phyloP scores from a whole-genome alignment of 2,797 vertebrate genomes.

The Eidolon dupreanum region DNA sequence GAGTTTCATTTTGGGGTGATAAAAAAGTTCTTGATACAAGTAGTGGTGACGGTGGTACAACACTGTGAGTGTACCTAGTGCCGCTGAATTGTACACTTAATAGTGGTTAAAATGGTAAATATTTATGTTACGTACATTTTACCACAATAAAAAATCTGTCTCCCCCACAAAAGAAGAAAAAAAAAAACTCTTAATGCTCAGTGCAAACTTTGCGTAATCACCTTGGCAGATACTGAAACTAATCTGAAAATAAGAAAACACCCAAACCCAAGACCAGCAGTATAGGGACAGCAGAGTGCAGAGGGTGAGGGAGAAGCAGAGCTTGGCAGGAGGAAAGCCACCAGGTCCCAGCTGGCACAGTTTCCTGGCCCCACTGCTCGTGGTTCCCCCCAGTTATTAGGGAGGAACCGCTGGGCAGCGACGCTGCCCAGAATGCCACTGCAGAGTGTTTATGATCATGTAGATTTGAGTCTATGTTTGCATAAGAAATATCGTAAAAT shows the following conservation, averaged over 20 bases:
- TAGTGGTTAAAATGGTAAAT: background rate
- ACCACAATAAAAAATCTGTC: background rate
- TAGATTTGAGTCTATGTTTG: background rate
- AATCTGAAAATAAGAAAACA: background rate
- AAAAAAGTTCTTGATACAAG: background rate
- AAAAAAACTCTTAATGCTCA: background rate
- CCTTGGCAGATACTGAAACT: background rate
- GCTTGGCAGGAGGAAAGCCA: background rate
- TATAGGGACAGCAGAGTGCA: background rate
- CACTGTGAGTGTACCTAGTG: background rate
- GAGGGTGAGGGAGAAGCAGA: background rate
- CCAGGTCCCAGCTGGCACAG: accelerated
- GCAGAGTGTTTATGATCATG: background rate
- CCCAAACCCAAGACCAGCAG: background rate
- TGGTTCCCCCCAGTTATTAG: background rate
- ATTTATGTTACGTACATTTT: background rate
- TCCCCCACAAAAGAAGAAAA: background rate
- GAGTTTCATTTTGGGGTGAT: background rate
- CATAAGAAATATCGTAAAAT: background rate
- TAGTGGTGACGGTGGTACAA: background rate
- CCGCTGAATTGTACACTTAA: background rate
- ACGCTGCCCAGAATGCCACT: too few relatives aligned
- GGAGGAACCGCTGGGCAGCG: background rate
- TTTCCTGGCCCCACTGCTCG: background rate
- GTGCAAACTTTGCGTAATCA: background rate